Percentiles rank a stretch among this genome's conserved stretches.
phyloP scores from a whole-genome alignment of 2,888 invertebrate species.

The Acleris laterana region DNA sequence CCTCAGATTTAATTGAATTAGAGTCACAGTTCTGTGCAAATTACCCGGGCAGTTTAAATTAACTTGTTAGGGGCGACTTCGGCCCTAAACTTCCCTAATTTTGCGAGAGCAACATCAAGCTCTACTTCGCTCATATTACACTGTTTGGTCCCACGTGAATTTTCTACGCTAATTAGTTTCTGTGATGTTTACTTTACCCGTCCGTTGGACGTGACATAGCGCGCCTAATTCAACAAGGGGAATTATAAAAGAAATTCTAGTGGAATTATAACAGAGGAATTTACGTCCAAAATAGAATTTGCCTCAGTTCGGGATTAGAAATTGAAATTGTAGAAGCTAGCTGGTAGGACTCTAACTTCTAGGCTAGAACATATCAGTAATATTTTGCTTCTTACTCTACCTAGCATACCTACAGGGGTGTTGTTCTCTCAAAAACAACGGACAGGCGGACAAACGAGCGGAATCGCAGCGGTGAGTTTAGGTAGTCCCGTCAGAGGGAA shows the following conservation, averaged over 20 bases:
- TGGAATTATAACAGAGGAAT: conserved; percentile 5
- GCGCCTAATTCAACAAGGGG: conserved; percentile 31
- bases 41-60: conserved; percentile 81
- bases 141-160: conserved; percentile 81
- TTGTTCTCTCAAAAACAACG: too few species aligned
- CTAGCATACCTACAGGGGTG: too few species aligned
- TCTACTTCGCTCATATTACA: conserved; percentile 78
- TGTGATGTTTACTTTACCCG: conserved; percentile 72
- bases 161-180: conserved; percentile 82
- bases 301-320: too few species aligned
- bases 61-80: conserved; percentile 78
- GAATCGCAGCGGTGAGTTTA: too few species aligned
- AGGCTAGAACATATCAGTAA: too few species aligned
- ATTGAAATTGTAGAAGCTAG: too few species aligned
- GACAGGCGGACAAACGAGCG: too few species aligned
- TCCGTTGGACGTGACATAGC: conserved; percentile 34
- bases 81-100: conserved; percentile 82
- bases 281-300: too few species aligned
- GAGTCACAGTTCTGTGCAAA: conserved; percentile 77
- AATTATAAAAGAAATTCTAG: conserved; percentile 18
- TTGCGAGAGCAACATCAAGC: conserved; percentile 82
- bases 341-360: too few species aligned
- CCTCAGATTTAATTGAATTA: conserved; percentile 79
- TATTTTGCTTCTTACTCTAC: too few species aligned
- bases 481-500: too few species aligned